These are phyloP conservation scores for Chrysolophus pictus DNA, from an alignment of 2,797 vertebrate genomes.

Conservation along the genomic window DNA sequence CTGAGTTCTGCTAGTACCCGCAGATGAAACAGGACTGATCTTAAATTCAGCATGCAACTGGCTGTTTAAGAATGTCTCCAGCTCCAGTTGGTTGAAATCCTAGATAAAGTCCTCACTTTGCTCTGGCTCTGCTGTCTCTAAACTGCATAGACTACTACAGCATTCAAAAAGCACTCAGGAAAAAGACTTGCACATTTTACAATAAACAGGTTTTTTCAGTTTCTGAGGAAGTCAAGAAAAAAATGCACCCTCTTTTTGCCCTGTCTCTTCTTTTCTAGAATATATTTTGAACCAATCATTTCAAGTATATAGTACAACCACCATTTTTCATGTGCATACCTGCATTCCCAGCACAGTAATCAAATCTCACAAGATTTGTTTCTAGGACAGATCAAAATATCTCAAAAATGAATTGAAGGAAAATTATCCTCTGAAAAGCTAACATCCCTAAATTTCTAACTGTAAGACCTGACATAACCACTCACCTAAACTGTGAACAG, in stretches of 20 bases:
- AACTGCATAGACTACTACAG: background rate
- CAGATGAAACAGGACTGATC: background rate
- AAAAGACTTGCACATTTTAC: background rate
- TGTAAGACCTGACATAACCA: background rate
- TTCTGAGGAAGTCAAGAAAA: background rate
- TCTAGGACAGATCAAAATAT: background rate
- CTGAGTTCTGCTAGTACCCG: background rate
- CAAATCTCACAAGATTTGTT: background rate
- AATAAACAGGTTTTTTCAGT: background rate
- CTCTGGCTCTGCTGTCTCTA: background rate
- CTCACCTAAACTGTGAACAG: background rate
- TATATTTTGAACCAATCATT: background rate
- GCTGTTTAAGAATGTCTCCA: background rate
- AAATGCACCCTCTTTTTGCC: background rate
- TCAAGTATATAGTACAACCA: background rate
- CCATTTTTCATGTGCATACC: background rate
- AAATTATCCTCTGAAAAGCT: background rate
- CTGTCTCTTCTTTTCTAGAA: background rate
- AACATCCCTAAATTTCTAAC: background rate
- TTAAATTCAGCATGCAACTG: background rate
- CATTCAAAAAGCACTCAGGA: background rate
- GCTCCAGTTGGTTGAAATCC: background rate
- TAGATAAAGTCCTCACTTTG: background rate
- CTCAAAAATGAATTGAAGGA: background rate
- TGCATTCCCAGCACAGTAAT: background rate